phyloP scores from a whole-genome alignment of 2,113 vertebrate species.

The Antechinus flavipes region DNA sequence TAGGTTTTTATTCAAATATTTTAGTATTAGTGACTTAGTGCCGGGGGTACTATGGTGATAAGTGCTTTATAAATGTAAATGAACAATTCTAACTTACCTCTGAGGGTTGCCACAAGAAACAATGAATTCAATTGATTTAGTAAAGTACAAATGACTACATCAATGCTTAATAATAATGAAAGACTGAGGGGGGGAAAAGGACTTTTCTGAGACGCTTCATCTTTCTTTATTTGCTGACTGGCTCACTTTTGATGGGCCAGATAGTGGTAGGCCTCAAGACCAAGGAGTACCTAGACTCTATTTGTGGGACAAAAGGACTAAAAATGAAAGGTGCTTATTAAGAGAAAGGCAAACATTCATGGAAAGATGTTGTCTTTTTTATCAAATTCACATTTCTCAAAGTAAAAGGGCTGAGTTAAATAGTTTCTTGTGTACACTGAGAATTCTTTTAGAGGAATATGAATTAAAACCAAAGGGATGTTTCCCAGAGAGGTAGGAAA shows the following conservation, averaged over 20 bases:
- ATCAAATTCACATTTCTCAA: background rate
- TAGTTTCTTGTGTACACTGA: background rate
- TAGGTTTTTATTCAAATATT: background rate
- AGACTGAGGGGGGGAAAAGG: background rate
- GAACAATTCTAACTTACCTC: background rate
- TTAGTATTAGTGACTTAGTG: background rate
- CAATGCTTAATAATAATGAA: background rate
- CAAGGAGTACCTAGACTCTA: background rate
- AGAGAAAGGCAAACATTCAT: background rate
- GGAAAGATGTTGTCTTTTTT: background rate
- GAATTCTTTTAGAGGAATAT: background rate
- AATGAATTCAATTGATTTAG: background rate
- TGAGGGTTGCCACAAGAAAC: conserved; percentile 2
- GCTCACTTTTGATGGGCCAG: background rate
- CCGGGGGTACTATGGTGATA: background rate
- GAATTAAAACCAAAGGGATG: background rate
- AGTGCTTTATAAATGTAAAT: background rate
- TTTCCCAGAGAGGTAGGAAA: background rate
- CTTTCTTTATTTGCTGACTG: background rate
- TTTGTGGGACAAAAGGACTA: background rate
- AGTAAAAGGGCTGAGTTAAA: background rate
- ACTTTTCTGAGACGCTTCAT: background rate
- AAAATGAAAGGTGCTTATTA: background rate
- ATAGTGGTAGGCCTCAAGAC: background rate
- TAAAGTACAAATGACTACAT: background rate